These are phyloP conservation scores for Spermophilus dauricus DNA, from an alignment of 2,113 vertebrate species.

Conservation along the genomic window DNA sequence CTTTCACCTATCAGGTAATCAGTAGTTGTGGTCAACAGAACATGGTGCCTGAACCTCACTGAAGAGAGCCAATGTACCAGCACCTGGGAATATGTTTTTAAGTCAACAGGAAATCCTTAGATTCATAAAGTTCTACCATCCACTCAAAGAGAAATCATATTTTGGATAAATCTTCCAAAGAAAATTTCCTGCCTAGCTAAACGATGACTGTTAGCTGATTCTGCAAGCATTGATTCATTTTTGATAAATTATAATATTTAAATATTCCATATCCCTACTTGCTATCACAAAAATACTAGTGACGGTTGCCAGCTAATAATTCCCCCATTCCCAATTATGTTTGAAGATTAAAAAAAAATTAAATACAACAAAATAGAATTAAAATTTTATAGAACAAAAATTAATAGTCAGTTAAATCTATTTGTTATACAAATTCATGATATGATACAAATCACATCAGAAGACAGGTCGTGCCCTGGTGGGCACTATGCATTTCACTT, in stretches of 20 bases:
- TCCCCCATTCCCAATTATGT: neutral
- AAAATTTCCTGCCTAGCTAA: neutral
- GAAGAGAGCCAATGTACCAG: neutral
- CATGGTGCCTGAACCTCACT: neutral
- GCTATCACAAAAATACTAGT: neutral
- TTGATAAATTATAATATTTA: neutral
- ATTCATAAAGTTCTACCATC: neutral
- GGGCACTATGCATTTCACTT: neutral
- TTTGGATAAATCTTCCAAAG: neutral
- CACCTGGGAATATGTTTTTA: neutral
- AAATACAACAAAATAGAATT: neutral
- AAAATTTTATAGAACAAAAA: conserved; percentile 37
- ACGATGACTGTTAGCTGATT: neutral
- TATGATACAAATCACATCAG: no score
- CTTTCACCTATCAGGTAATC: neutral
- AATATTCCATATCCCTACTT: neutral
- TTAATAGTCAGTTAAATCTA: neutral
- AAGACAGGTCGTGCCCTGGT: no score
- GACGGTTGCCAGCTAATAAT: neutral
- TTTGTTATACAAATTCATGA: neutral
- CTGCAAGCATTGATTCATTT: conserved; percentile 11
- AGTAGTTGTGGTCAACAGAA: neutral
- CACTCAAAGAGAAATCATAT: neutral
- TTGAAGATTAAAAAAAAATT: neutral
- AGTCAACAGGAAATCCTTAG: neutral